These are phyloP conservation scores for Menidia beryllina DNA, from an alignment of 2,113 vertebrate genomes.

Conservation along the genomic window DNA sequence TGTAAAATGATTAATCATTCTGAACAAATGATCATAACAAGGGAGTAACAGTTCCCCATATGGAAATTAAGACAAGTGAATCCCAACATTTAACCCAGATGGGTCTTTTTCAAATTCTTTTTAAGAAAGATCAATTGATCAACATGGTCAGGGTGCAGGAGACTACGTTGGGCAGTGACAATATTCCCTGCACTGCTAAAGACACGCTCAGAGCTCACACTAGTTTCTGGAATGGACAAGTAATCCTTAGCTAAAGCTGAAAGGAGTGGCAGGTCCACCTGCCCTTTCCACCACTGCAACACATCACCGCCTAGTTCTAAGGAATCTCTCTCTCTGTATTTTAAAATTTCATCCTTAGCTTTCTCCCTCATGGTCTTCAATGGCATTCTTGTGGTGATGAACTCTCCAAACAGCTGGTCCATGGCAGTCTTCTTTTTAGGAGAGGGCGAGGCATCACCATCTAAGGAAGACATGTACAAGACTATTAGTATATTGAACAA, in stretches of 20 bases:
- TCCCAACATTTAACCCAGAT: no score
- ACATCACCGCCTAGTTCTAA: background rate
- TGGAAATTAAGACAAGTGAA: no score
- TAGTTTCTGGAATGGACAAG: background rate
- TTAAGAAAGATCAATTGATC: background rate
- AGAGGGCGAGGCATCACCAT: background rate
- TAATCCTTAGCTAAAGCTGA: background rate
- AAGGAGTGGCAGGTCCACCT: background rate
- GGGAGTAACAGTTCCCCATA: no score
- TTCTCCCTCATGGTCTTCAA: background rate
- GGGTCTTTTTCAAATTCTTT: no score
- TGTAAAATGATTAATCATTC: no score
- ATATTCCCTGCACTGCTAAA: background rate
- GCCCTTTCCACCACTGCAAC: background rate
- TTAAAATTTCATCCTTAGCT: constrained; percentile 5
- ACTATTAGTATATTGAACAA: no score
- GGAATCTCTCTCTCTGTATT: background rate
- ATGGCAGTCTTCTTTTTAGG: background rate
- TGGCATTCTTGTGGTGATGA: background rate
- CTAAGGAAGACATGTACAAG: background rate
- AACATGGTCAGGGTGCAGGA: background rate
- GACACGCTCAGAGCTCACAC: background rate
- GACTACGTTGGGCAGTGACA: background rate
- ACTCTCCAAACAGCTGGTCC: background rate
- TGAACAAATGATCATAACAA: no score